phyloP scores from a whole-genome alignment of 2,113 vertebrate species.

The Anolis sagrei region DNA sequence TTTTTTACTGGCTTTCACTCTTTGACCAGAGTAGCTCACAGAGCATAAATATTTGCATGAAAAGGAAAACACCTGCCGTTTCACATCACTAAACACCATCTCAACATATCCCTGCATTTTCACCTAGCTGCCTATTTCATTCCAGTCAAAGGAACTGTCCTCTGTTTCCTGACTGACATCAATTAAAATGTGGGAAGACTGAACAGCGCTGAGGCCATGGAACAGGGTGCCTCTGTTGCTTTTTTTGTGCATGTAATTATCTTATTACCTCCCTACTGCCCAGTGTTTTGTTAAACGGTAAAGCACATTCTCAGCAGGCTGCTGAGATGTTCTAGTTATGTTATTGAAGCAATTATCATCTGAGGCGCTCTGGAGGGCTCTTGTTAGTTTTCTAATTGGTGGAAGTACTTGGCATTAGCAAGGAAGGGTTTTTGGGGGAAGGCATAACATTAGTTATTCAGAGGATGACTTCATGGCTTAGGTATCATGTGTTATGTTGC shows the following conservation, averaged over 20 bases:
- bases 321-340: constrained; percentile 12
- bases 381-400: constrained; percentile 6
- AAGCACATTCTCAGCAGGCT: constrained; percentile 20
- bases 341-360: constrained; percentile 21
- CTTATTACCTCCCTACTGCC: constrained; percentile 1
- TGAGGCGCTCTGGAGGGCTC: constrained; percentile 1
- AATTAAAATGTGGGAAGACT: background rate
- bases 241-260: background rate
- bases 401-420: background rate
- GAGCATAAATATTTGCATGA: background rate
- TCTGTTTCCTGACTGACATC: background rate
- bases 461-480: background rate
- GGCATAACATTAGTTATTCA: background rate
- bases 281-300: constrained; percentile 18
- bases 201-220: background rate
- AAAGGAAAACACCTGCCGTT: background rate
- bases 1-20: background rate
- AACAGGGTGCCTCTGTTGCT: background rate
- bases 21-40: background rate
- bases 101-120: background rate
- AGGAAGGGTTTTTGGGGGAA: constrained; percentile 6
- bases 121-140: background rate
- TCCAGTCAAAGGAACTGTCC: background rate
- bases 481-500: background rate
- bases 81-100: background rate